These are phyloP conservation scores for Eupithecia dodoneata DNA, from an alignment of 2,888 invertebrate genomes.

Conservation along the genomic window DNA sequence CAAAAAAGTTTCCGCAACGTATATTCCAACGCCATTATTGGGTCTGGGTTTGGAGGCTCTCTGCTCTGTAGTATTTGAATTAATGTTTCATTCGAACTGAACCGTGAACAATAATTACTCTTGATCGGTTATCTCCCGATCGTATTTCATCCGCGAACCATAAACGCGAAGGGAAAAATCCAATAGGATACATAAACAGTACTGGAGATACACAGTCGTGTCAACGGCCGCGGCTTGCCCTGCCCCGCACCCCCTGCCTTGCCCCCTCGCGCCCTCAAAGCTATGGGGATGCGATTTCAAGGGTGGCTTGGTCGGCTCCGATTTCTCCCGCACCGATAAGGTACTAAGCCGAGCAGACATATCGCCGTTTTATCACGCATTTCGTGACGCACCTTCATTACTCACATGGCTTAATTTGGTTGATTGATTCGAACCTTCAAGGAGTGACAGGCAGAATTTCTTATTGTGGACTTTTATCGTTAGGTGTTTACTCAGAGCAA, in stretches of 20 bases:
- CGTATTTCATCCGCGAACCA: conserved; percentile 66
- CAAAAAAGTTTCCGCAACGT: neutral
- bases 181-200: conserved; percentile 76
- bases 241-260: conserved; percentile 44
- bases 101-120: conserved; percentile 12
- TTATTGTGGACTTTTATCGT: neutral
- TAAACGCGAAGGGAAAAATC: conserved; percentile 73
- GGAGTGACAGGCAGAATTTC: neutral
- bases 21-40: neutral
- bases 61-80: neutral
- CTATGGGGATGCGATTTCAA: conserved; percentile 73
- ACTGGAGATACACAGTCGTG: conserved; percentile 69
- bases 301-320: conserved; percentile 70
- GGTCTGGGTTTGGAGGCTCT: neutral
- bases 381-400: conserved; percentile 55
- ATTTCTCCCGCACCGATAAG: conserved; percentile 70
- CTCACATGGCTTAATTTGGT: conserved; percentile 61
- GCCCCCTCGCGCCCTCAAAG: conserved; percentile 53
- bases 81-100: neutral
- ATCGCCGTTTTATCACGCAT: conserved; percentile 65
- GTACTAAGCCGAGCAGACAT: conserved; percentile 72
- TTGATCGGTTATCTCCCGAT: conserved; percentile 48
- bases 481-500: neutral
- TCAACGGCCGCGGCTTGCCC: conserved; percentile 77
- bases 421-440: conserved; percentile 45